Conservation (phyloP, 2,888 invertebrate genomes). For the Andrena flavipes region DNA sequence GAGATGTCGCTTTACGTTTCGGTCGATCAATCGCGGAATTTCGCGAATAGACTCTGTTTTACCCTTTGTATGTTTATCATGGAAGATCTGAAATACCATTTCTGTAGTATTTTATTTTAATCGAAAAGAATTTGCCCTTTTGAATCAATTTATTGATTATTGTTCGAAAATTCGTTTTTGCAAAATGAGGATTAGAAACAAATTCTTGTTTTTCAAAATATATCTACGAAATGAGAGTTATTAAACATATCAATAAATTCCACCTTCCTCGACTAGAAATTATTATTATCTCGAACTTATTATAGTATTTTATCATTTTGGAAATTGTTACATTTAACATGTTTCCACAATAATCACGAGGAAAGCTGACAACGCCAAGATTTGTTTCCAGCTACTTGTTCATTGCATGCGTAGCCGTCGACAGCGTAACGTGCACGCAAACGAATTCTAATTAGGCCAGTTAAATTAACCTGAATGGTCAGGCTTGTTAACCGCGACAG, state of each 20-base stretch:
- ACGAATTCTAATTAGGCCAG: slow-evolving; percentile 40
- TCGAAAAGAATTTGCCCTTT: too few relatives aligned
- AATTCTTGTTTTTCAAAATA: too few relatives aligned
- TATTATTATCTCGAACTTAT: too few relatives aligned
- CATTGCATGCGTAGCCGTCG: background rate
- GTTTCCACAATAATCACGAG: background rate
- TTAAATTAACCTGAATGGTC: slow-evolving; percentile 36
- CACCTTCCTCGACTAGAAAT: too few relatives aligned
- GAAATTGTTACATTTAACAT: background rate
- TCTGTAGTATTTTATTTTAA: too few relatives aligned
- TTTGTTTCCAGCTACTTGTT: background rate
- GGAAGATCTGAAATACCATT: too few relatives aligned
- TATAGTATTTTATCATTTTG: background rate
- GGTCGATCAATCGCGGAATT: background rate
- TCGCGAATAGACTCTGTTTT: background rate
- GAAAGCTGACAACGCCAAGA: background rate
- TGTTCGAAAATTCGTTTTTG: too few relatives aligned
- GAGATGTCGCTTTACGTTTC: background rate
- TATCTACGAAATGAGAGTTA: too few relatives aligned
- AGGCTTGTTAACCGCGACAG: slow-evolving; percentile 9
- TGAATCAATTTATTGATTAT: too few relatives aligned
- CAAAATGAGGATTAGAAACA: too few relatives aligned
- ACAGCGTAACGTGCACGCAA: slow-evolving; percentile 47
- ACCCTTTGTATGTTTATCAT: background rate
- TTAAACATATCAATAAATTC: too few relatives aligned